These are phyloP conservation scores for Triops cancriformis DNA, from an alignment of 1,140 invertebrate species.

Conservation along the genomic window DNA sequence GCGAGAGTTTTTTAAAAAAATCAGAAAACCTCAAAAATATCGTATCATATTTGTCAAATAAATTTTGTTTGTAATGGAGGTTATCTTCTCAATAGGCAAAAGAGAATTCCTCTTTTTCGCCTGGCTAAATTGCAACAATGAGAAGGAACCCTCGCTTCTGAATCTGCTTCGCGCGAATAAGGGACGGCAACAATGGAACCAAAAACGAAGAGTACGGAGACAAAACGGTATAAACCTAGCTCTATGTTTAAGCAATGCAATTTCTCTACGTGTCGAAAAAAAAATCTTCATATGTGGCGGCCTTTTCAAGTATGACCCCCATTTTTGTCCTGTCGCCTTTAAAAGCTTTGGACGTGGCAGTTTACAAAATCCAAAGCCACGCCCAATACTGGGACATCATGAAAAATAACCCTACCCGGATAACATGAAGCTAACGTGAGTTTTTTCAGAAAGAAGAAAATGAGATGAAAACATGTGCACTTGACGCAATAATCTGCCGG, in stretches of 20 bases:
- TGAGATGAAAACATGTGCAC: background rate
- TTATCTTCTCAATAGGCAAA: background rate
- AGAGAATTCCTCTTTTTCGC: background rate
- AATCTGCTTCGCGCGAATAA: background rate
- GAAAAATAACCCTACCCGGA: background rate
- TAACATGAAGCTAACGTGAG: background rate
- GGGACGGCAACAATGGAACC: conserved; percentile 12
- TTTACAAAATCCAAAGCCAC: background rate
- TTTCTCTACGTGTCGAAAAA: background rate
- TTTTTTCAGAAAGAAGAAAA: background rate
- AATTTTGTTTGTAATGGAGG: too few species aligned
- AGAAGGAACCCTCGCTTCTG: background rate
- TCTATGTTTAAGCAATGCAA: background rate
- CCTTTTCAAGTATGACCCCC: background rate
- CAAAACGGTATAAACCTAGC: background rate
- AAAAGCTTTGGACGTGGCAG: background rate
- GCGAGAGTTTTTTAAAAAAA: background rate
- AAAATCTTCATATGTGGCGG: background rate
- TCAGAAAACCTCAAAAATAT: too few species aligned
- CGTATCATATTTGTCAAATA: too few species aligned
- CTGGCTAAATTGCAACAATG: background rate
- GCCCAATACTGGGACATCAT: background rate
- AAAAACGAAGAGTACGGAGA: background rate
- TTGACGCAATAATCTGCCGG: background rate
- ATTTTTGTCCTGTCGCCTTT: background rate